phyloP scores from a whole-genome alignment of 2,888 invertebrate genomes.

The Deilephila elpenor region DNA sequence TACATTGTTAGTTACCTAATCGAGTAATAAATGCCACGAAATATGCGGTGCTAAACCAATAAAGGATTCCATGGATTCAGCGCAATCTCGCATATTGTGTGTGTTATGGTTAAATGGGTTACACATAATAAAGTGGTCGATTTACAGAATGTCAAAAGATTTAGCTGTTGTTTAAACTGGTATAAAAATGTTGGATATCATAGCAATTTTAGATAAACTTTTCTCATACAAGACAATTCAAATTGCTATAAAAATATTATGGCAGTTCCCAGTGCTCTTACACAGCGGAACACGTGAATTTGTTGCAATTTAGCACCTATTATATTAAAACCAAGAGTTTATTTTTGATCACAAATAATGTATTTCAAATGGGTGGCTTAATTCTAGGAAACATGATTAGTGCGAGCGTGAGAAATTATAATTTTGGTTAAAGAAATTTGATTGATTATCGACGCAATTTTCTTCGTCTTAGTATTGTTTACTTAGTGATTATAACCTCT shows the following conservation, averaged over 20 bases:
- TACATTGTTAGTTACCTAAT: no score
- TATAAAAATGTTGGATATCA: background rate
- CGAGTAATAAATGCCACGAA: no score
- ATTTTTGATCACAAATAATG: background rate
- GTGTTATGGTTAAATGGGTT: no score
- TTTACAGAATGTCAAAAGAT: no score
- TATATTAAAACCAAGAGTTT: background rate
- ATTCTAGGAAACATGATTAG: background rate
- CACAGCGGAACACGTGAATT: background rate
- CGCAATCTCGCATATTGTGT: no score
- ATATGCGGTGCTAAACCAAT: no score
- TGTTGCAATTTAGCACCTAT: background rate
- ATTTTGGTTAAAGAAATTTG: background rate
- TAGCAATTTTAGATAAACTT: background rate
- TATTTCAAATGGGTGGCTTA: background rate
- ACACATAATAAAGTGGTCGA: no score
- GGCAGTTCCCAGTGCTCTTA: background rate
- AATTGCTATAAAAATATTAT: background rate
- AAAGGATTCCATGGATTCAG: no score
- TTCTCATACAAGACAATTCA: slow-evolving; percentile 1
- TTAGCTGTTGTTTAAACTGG: background rate
- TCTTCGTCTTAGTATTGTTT: background rate
- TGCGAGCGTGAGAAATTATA: background rate
- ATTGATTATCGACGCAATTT: background rate
- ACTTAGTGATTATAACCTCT: background rate